A percentile compares a stretch with the other conserved stretches of the same genome.
phyloP scores from a whole-genome alignment of 2,888 invertebrate genomes.

The Acrobasis consociella region DNA sequence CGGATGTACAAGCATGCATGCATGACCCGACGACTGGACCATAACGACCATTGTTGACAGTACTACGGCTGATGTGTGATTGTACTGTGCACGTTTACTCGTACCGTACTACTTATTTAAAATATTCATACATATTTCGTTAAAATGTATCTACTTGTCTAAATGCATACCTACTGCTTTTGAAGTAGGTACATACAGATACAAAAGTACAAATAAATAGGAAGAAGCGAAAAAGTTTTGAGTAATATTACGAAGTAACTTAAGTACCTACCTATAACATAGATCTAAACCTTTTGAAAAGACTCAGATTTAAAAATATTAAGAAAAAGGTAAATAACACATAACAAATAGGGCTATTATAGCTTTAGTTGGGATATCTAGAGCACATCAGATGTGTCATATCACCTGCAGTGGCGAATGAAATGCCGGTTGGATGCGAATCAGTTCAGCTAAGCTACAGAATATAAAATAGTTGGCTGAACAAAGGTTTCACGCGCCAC shows the following conservation, averaged over 20 bases:
- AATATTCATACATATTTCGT: background rate
- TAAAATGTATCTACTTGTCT: background rate
- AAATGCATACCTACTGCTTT: background rate
- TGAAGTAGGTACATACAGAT: too few relatives aligned
- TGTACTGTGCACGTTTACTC: background rate
- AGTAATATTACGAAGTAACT: too few relatives aligned
- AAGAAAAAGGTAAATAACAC: too few relatives aligned
- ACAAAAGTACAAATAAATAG: too few relatives aligned
- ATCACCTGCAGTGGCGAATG: constrained; percentile 41
- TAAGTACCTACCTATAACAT: too few relatives aligned
- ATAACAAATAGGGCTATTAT: too few relatives aligned
- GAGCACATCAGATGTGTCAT: too few relatives aligned
- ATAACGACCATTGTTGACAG: constrained; percentile 52
- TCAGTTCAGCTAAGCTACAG: constrained; percentile 39
- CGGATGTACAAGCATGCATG: constrained; percentile 48
- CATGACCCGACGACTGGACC: constrained; percentile 62
- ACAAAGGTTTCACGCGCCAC: constrained; percentile 65
- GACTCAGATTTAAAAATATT: too few relatives aligned
- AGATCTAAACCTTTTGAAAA: too few relatives aligned
- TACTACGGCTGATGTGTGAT: constrained; percentile 11
- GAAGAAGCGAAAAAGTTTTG: too few relatives aligned
- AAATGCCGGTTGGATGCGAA: constrained; percentile 50
- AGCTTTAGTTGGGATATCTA: too few relatives aligned
- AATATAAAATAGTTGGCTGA: constrained; percentile 30
- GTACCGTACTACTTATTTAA: background rate